A percentile compares a stretch with the other conserved stretches of the same genome.
These are phyloP conservation scores for Acleris laterana DNA, from an alignment of 2,888 invertebrate species.

Conservation along the genomic window DNA sequence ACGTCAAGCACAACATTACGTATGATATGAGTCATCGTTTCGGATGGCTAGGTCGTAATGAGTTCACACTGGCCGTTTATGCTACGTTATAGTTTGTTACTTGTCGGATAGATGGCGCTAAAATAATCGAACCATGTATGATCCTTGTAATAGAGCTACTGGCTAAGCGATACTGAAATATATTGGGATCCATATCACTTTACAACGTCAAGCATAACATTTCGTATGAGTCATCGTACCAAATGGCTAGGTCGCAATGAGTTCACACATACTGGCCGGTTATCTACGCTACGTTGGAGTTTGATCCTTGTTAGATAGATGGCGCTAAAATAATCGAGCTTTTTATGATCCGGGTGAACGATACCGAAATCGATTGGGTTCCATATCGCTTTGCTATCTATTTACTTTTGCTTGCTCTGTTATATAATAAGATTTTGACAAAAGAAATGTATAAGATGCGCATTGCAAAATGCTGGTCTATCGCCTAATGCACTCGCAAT, in stretches of 20 bases:
- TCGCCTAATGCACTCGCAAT: too few species aligned
- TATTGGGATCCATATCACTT: too few species aligned
- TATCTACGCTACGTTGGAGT: slow-evolving; percentile 14
- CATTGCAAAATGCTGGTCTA: too few species aligned
- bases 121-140: not conserved
- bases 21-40: slow-evolving; percentile 30
- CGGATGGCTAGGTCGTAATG: slow-evolving; percentile 7
- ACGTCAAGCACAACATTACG: not conserved
- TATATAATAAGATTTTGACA: too few species aligned
- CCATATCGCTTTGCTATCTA: too few species aligned
- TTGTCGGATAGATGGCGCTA: slow-evolving; percentile 22
- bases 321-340: slow-evolving; percentile 3
- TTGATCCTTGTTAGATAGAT: slow-evolving; percentile 11
- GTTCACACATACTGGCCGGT: slow-evolving; percentile 7
- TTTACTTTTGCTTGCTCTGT: too few species aligned
- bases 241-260: slow-evolving; percentile 6
- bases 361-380: too few species aligned
- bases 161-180: too few species aligned
- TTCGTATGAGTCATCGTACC: slow-evolving; percentile 21
- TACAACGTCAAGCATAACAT: not conserved
- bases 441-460: too few species aligned
- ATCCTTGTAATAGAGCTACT: too few species aligned
- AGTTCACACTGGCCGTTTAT: slow-evolving; percentile 9
- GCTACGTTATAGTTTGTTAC: slow-evolving; percentile 8
- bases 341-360: not conserved